Conservation (phyloP, 2,113 vertebrate genomes). For the Mesocricetus auratus region DNA sequence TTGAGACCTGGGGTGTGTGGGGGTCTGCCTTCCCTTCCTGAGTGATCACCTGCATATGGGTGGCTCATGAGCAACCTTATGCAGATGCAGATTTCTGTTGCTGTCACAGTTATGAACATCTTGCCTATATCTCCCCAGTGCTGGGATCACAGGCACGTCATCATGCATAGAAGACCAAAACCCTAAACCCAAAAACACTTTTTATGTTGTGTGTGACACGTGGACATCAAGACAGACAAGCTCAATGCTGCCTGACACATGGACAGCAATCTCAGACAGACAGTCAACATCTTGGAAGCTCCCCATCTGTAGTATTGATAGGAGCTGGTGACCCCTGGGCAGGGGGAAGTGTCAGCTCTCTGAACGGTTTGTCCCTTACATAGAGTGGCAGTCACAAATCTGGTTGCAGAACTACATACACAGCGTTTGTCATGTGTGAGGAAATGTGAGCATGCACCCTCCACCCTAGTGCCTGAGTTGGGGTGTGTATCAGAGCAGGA, state of each 20-base stretch:
- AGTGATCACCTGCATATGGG: background rate
- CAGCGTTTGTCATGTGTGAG: fast-evolving
- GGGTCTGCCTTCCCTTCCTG: background rate
- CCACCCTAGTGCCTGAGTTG: background rate
- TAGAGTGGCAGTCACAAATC: background rate
- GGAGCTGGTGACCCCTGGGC: background rate
- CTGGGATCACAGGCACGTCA: background rate
- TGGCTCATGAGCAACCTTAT: background rate
- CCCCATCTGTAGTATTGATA: fast-evolving
- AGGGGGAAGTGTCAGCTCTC: background rate
- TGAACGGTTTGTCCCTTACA: background rate
- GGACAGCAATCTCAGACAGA: too few species aligned
- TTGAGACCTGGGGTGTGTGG: background rate
- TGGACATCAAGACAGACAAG: too few species aligned
- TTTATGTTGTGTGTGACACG: too few species aligned
- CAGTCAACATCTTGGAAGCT: background rate
- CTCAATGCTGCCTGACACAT: too few species aligned
- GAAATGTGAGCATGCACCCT: too few species aligned
- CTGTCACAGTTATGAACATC: background rate
- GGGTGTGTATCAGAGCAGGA: fast-evolving
- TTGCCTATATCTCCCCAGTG: background rate
- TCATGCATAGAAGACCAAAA: background rate
- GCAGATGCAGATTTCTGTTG: background rate
- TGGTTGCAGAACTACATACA: fast-evolving
- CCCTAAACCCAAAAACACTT: background rate